These are phyloP conservation scores for Terebella lapidaria DNA, from an alignment of 2,888 invertebrate genomes.

Conservation along the genomic window DNA sequence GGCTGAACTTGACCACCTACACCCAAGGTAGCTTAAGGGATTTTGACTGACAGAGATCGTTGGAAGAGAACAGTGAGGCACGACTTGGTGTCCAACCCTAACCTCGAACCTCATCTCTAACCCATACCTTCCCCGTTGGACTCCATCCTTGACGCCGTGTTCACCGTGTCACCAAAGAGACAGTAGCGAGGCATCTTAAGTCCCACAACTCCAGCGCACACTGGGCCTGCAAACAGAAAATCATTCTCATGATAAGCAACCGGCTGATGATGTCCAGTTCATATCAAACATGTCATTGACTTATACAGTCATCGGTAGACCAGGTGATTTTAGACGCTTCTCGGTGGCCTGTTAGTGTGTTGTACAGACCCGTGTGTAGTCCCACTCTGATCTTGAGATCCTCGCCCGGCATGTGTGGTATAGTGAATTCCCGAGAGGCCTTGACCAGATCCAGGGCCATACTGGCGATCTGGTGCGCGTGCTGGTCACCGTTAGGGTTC, in stretches of 20 bases:
- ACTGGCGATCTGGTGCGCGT: slow-evolving; percentile 34
- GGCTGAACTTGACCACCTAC: no score
- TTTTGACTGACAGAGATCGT: neutral
- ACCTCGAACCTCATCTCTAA: neutral
- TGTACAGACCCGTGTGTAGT: slow-evolving; percentile 34
- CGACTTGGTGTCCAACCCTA: no score
- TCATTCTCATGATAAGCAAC: no score
- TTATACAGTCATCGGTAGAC: no score
- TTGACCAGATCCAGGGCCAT: slow-evolving; percentile 38
- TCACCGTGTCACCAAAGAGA: slow-evolving; percentile 20
- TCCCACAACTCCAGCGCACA: slow-evolving; percentile 21
- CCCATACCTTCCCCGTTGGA: slow-evolving; percentile 17
- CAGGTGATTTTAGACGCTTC: no score
- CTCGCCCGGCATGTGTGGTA: slow-evolving; percentile 36
- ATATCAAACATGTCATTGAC: no score
- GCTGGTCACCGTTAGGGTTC: slow-evolving; percentile 24
- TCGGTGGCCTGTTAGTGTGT: no score
- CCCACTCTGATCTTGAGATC: slow-evolving; percentile 39
- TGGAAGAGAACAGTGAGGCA: neutral
- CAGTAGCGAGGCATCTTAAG: slow-evolving; percentile 21
- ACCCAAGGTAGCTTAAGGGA: no score
- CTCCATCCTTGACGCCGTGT: slow-evolving; percentile 20
- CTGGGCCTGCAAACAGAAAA: slow-evolving; percentile 13
- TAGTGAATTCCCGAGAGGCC: slow-evolving; percentile 30
- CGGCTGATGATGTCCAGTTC: no score